Conservation (phyloP, 2,797 vertebrate species). For the Mormyrops attenuatus region DNA sequence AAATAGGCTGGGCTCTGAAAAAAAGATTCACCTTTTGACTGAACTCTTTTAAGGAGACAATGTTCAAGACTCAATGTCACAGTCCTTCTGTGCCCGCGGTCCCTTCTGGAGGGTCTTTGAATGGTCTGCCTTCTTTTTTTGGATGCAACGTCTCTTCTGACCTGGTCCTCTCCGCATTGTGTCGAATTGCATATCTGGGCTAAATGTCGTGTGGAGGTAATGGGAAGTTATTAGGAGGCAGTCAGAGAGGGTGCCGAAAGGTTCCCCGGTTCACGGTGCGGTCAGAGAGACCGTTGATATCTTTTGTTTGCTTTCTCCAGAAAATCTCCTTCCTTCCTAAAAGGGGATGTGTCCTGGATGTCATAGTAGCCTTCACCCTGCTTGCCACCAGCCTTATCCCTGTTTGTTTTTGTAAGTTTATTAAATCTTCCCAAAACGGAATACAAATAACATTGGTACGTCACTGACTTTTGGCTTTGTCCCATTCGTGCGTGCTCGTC, state of each 20-base stretch:
- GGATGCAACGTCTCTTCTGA: background rate
- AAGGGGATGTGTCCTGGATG: constrained; percentile 73
- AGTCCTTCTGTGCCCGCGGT: background rate
- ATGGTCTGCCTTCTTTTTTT: background rate
- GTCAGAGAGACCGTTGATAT: constrained; percentile 71
- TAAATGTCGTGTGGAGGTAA: constrained; percentile 70
- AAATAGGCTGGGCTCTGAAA: background rate
- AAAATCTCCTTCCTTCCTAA: constrained; percentile 82
- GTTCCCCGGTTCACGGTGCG: constrained; percentile 78
- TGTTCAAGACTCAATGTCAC: background rate
- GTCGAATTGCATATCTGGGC: constrained; percentile 47
- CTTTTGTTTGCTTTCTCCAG: constrained; percentile 76
- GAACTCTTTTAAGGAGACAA: background rate
- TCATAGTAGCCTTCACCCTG: constrained; percentile 49
- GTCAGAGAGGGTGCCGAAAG: constrained; percentile 53
- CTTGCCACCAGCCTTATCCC: constrained; percentile 48
- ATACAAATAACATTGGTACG: constrained; percentile 61
- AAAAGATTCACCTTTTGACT: background rate
- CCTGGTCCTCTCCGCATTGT: constrained; percentile 17
- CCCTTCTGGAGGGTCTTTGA: background rate
- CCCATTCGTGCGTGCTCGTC: constrained; percentile 35
- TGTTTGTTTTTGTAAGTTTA: constrained; percentile 85
- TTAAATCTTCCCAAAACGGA: constrained; percentile 70
- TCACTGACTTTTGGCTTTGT: constrained; percentile 51
- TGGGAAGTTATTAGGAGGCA: constrained; percentile 74